phyloP scores from a whole-genome alignment of 2,113 vertebrate genomes.

The Stercorarius parasiticus region DNA sequence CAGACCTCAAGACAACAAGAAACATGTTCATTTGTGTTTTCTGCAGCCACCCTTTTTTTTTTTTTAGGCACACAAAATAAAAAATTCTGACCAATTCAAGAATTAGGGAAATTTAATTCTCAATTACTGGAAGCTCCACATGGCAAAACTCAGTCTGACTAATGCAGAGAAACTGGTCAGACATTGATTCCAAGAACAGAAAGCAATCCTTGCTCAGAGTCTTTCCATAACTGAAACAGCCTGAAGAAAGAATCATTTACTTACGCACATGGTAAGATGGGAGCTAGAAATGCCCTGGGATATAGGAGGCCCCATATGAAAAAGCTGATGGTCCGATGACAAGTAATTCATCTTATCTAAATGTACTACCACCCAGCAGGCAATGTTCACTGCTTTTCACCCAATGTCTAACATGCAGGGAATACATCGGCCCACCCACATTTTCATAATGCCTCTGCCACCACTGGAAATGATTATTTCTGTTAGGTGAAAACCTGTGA shows the following conservation, averaged over 20 bases:
- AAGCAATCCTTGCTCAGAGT: neutral
- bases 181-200: neutral
- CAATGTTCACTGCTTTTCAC: neutral
- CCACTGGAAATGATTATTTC: neutral
- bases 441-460: neutral
- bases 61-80: neutral
- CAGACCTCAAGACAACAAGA: neutral
- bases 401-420: rapidly evolving
- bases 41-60: rapidly evolving
- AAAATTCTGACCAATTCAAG: neutral
- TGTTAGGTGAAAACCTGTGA: neutral
- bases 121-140: neutral
- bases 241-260: neutral
- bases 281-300: neutral
- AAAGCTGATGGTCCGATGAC: neutral
- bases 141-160: neutral
- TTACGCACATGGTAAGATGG: neutral
- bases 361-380: neutral
- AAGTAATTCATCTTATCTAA: neutral
- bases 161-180: neutral
- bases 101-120: neutral
- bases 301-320: neutral
- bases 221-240: neutral
- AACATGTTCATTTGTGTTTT: neutral
- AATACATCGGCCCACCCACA: neutral